These are phyloP conservation scores for Myopa tessellatipennis DNA, from an alignment of 2,888 invertebrate species.

Conservation along the genomic window DNA sequence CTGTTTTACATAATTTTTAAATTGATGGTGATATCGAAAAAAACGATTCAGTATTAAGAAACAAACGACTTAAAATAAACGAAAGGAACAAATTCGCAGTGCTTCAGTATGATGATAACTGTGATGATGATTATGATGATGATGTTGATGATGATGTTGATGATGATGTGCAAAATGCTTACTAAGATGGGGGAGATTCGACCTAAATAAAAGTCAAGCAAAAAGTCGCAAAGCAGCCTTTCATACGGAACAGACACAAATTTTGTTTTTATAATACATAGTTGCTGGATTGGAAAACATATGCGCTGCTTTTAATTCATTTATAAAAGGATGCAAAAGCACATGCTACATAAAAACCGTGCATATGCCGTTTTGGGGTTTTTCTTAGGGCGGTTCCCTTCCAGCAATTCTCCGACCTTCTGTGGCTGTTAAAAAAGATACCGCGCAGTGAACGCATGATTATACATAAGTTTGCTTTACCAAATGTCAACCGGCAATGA, in stretches of 20 bases:
- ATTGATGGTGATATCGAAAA: not conserved
- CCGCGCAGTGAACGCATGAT: no score
- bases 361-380: no score
- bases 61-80: not conserved
- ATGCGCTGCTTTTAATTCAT: not conserved
- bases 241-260: not conserved
- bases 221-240: not conserved
- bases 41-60: slow-evolving; percentile 2
- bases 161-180: not conserved
- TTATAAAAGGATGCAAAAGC: not conserved
- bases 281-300: not conserved
- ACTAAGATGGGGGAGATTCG: not conserved
- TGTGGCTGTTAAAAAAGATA: no score
- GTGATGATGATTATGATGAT: not conserved
- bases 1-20: not conserved
- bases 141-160: not conserved
- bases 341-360: not conserved
- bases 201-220: slow-evolving; percentile 5
- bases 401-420: no score
- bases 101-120: no score
- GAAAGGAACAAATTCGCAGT: no score
- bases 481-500: no score
- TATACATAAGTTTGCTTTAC: no score
- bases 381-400: no score
- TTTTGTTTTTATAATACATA: not conserved